These are phyloP conservation scores for Ancistrus triradiatus DNA, from an alignment of 2,113 vertebrate genomes.

Conservation along the genomic window DNA sequence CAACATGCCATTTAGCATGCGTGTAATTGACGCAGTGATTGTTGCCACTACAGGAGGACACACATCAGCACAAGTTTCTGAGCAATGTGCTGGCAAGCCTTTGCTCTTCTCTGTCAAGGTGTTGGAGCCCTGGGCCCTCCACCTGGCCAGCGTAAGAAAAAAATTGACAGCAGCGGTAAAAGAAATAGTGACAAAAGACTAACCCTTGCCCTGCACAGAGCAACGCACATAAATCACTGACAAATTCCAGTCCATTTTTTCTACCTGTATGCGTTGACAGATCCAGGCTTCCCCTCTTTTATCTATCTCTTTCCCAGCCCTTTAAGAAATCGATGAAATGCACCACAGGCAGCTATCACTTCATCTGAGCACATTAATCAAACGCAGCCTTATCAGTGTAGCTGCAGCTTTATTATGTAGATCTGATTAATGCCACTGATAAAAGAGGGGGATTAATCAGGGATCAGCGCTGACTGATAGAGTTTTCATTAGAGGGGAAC, in stretches of 20 bases:
- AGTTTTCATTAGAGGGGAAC: conserved; percentile 25
- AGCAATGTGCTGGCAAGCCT: conserved; percentile 32
- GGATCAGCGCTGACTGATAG: conserved; percentile 72
- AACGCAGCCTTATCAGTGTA: conserved; percentile 64
- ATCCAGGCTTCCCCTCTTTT: conserved; percentile 9
- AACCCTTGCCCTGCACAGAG: conserved; percentile 24
- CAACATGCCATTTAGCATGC: conserved; percentile 43
- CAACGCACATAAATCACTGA: conserved; percentile 30
- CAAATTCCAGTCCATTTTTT: conserved; percentile 7
- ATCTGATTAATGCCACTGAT: conserved; percentile 80
- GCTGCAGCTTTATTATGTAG: conserved; percentile 80
- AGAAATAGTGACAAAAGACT: conserved; percentile 16
- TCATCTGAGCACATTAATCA: conserved; percentile 82
- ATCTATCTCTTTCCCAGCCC: conserved; percentile 22
- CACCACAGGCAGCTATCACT: conserved; percentile 76
- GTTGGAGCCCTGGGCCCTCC: conserved; percentile 10
- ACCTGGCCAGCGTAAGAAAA: conserved; percentile 26
- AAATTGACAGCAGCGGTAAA: conserved; percentile 30
- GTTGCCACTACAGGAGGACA: conserved; percentile 41
- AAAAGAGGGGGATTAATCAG: conserved; percentile 77
- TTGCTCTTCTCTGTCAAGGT: conserved; percentile 11
- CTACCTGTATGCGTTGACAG: conserved; percentile 2
- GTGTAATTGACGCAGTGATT: conserved; percentile 45
- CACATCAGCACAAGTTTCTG: conserved; percentile 32
- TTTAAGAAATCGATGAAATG: conserved; percentile 81